Conservation (phyloP, 2,113 vertebrate genomes). For the Archocentrus centrarchus region DNA sequence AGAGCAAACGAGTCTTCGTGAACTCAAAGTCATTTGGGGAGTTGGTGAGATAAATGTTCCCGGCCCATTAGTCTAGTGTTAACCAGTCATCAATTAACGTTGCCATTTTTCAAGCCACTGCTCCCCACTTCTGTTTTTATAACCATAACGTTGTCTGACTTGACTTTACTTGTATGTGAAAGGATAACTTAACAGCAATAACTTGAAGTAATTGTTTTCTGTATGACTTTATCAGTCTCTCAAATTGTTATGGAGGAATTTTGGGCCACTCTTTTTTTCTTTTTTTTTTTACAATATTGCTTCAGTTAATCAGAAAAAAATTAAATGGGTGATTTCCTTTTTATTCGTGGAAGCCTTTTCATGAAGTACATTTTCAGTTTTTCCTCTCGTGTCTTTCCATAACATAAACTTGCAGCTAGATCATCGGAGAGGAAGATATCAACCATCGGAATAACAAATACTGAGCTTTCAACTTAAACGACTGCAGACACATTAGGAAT, state of each 20-base stretch:
- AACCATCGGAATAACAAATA: constrained; percentile 53
- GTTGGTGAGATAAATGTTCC: neutral
- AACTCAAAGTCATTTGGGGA: neutral
- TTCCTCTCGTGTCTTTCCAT: neutral
- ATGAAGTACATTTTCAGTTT: too few relatives aligned
- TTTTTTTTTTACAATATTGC: too few relatives aligned
- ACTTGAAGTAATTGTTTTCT: too few relatives aligned
- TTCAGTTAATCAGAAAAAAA: too few relatives aligned
- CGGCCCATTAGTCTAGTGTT: accelerated
- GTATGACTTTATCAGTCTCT: too few relatives aligned
- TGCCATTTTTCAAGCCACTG: neutral
- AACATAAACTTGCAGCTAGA: constrained; percentile 6
- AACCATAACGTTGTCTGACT: neutral
- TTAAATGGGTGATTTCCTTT: neutral
- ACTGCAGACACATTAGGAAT: constrained; percentile 75
- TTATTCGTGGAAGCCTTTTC: neutral
- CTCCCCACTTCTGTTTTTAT: neutral
- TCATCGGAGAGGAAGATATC: constrained; percentile 57
- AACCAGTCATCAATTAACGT: neutral
- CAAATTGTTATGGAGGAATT: too few relatives aligned
- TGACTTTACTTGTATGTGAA: neutral
- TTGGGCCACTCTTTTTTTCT: too few relatives aligned
- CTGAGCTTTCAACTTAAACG: constrained; percentile 65
- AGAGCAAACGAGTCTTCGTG: accelerated
- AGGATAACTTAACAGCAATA: too few relatives aligned